Conservation (phyloP, 2,113 vertebrate genomes). For the Zosterops hypoxanthus region DNA sequence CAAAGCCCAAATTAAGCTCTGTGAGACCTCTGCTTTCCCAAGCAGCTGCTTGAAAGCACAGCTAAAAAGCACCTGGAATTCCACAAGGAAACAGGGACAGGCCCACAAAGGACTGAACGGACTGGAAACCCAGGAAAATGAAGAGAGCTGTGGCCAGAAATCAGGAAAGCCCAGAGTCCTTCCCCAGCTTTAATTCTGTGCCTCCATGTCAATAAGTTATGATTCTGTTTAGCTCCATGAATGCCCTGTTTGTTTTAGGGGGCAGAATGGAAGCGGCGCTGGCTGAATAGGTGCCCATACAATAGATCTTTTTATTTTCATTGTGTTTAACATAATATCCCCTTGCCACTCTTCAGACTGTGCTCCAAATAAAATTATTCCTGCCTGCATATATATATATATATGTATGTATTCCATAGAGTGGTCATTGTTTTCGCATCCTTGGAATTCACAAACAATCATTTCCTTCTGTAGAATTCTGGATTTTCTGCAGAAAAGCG, state of each 20-base stretch:
- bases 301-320: conserved; percentile 23
- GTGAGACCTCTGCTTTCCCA: neutral
- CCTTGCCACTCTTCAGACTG: neutral
- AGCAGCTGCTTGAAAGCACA: neutral
- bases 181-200: neutral
- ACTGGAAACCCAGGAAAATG: neutral
- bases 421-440: neutral
- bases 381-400: neutral
- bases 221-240: conserved; percentile 1
- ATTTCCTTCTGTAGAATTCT: neutral
- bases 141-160: neutral
- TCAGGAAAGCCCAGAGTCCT: neutral
- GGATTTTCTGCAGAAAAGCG: neutral
- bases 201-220: neutral
- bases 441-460: neutral
- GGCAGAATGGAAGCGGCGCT: neutral
- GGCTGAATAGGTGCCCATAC: neutral
- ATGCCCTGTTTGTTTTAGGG: conserved; percentile 31
- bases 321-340: conserved; percentile 22
- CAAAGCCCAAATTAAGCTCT: neutral
- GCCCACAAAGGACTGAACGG: neutral
- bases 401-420: neutral
- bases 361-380: conserved; percentile 7
- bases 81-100: neutral
- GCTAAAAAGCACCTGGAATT: neutral